These are phyloP conservation scores for Drosophila persimilis DNA, from an alignment of 1,140 invertebrate species.

Conservation along the genomic window DNA sequence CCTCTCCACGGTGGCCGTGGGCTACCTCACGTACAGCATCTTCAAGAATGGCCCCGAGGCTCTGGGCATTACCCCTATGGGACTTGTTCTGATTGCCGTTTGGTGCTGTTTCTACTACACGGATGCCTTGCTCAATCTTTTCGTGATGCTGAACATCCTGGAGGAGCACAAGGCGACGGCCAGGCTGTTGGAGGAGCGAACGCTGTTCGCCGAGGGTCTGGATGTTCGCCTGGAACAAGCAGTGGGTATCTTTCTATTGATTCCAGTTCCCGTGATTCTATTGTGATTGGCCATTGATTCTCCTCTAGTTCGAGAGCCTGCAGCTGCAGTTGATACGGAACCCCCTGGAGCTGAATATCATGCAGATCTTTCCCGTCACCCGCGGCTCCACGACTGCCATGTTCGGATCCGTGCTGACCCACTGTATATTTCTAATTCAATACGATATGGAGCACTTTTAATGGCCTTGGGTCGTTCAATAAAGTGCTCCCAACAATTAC, in stretches of 20 bases:
- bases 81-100: not conserved
- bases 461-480: not conserved
- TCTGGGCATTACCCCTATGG: not conserved
- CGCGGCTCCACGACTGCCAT: not conserved
- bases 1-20: not conserved
- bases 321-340: conserved; percentile 29
- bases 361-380: conserved; percentile 7
- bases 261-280: too few relatives aligned
- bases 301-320: conserved; percentile 15
- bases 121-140: conserved; percentile 2
- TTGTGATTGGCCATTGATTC: not conserved
- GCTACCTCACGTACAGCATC: conserved; percentile 5
- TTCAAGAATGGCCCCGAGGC: not conserved
- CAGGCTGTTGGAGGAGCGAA: conserved; percentile 6
- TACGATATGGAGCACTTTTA: conserved; percentile 37
- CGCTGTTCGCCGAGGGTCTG: conserved; percentile 10
- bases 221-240: conserved; percentile 29
- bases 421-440: conserved; percentile 27
- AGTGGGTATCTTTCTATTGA: not conserved
- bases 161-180: conserved; percentile 15
- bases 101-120: conserved; percentile 5
- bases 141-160: not conserved
- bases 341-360: conserved; percentile 12
- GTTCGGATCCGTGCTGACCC: conserved; percentile 13
- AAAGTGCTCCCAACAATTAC: not conserved